Evolutionary conservation across 2,797 vertebrate genomes (phyloP).

Genomic region (Columba guinea): DNA sequence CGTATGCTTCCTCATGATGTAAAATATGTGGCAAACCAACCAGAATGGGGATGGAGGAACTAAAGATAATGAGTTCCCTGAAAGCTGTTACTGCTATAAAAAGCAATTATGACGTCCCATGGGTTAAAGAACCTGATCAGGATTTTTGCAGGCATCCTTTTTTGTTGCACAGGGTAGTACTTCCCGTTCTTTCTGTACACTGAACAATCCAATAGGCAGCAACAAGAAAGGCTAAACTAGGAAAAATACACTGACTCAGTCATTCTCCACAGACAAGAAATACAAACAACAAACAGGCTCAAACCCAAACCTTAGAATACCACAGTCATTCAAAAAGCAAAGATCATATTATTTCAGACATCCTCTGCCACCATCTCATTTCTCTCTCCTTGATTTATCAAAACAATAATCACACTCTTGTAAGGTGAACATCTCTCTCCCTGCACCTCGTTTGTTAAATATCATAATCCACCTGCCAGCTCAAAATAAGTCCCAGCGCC

Average conservation of each 20-base stretch:
- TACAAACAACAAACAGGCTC: neutral
- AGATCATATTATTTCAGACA: neutral
- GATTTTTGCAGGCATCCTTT: neutral
- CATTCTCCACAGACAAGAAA: neutral
- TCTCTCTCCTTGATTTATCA: neutral
- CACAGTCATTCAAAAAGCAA: neutral
- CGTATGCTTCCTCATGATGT: neutral
- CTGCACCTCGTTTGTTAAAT: neutral
- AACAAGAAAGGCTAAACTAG: neutral
- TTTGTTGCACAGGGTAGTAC: neutral
- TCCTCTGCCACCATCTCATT: neutral
- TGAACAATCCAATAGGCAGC: neutral
- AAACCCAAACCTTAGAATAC: neutral
- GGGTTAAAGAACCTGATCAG: neutral
- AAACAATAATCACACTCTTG: neutral
- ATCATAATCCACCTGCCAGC: neutral
- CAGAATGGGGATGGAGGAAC: neutral
- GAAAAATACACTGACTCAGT: neutral
- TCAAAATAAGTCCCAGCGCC: neutral
- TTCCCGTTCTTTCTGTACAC: neutral
- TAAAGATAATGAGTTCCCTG: neutral
- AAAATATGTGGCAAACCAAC: neutral
- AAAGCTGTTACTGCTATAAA: neutral
- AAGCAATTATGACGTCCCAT: neutral
- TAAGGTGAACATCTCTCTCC: neutral